A percentile compares a stretch with the other conserved stretches of the same genome.
Conservation (phyloP, 2,113 vertebrate genomes). For the Labeo rohita region DNA sequence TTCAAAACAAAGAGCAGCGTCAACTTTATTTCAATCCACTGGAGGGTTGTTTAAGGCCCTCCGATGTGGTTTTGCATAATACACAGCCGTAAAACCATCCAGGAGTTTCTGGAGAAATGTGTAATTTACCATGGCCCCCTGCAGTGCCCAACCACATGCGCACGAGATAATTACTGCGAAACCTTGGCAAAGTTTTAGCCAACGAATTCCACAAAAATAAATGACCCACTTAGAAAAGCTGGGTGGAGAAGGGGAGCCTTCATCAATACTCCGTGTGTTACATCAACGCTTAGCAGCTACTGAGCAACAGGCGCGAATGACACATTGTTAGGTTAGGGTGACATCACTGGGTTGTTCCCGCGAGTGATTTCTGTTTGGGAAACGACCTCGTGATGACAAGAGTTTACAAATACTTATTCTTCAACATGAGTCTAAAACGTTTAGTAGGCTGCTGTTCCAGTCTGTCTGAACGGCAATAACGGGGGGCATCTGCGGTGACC, state of each 20-base stretch:
- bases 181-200: slow-evolving; percentile 75
- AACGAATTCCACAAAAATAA: slow-evolving; percentile 73
- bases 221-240: slow-evolving; percentile 76
- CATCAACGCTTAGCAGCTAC: slow-evolving; percentile 49
- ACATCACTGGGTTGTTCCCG: slow-evolving; percentile 16
- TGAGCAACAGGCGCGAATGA: slow-evolving; percentile 43
- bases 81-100: slow-evolving; percentile 74
- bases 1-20: slow-evolving; percentile 79
- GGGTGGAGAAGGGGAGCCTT: slow-evolving; percentile 42
- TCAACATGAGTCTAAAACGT: background rate
- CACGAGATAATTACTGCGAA: slow-evolving; percentile 76
- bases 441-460: background rate
- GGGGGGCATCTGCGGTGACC: background rate
- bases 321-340: background rate
- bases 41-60: slow-evolving; percentile 77
- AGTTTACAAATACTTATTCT: background rate
- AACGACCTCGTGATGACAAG: background rate
- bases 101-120: slow-evolving; percentile 74
- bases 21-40: slow-evolving; percentile 81
- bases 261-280: slow-evolving; percentile 64
- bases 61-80: slow-evolving; percentile 76
- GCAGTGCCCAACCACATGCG: slow-evolving; percentile 72
- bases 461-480: background rate
- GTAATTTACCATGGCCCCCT: slow-evolving; percentile 77
- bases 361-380: background rate